Percentiles rank a stretch among this genome's conserved stretches.
Evolutionary conservation across 1,140 invertebrate species (phyloP).

Genomic region (Drosophila orosa): DNA sequence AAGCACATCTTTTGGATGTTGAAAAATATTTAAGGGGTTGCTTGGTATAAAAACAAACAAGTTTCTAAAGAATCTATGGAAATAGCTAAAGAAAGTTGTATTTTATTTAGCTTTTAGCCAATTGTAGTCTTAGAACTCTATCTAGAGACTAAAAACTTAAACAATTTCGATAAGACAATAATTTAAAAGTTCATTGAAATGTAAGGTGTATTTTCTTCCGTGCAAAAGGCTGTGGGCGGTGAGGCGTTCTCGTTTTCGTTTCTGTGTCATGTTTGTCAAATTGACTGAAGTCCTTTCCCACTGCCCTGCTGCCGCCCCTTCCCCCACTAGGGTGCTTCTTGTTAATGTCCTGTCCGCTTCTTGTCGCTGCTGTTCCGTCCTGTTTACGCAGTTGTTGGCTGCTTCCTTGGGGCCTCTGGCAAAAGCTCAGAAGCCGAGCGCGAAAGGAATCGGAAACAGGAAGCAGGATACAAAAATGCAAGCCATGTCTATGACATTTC

Average conservation of each 20-base stretch:
- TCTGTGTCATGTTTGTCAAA: constrained; percentile 79
- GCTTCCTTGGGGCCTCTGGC: constrained; percentile 26
- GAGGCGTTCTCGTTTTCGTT: constrained; percentile 52
- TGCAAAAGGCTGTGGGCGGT: constrained; percentile 22
- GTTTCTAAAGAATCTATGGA: too few relatives aligned
- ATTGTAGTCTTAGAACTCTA: background rate
- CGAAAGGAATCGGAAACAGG: background rate
- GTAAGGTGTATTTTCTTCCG: background rate
- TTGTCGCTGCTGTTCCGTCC: constrained; percentile 32
- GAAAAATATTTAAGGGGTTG: too few relatives aligned
- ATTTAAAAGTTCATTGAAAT: background rate
- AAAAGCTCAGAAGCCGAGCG: background rate
- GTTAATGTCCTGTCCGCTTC: constrained; percentile 52
- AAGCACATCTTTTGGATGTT: too few relatives aligned
- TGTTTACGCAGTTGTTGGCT: constrained; percentile 51
- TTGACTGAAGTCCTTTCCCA: constrained; percentile 62
- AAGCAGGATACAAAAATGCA: constrained; percentile 21
- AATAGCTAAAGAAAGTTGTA: too few relatives aligned
- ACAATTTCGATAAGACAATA: background rate
- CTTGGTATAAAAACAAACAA: too few relatives aligned
- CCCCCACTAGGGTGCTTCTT: constrained; percentile 11
- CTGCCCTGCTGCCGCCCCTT: constrained; percentile 19
- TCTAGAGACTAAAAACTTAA: background rate
- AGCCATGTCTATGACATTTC: constrained; percentile 49
- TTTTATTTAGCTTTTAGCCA: too few relatives aligned